phyloP scores from a whole-genome alignment of 2,113 vertebrate genomes.

The Gopherus evgoodei region DNA sequence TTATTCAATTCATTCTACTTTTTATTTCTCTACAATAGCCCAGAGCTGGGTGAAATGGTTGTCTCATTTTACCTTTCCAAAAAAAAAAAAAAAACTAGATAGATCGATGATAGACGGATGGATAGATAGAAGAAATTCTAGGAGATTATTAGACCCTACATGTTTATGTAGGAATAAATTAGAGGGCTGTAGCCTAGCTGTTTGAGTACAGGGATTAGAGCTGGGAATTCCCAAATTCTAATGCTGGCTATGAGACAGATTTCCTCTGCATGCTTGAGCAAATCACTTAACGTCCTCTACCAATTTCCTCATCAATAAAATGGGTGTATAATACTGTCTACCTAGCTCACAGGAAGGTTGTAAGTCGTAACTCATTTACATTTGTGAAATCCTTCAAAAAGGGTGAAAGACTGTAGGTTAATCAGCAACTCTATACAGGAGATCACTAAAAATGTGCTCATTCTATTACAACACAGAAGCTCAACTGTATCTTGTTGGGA shows the following conservation, averaged over 20 bases:
- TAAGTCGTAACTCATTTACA: neutral
- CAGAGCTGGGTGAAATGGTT: neutral
- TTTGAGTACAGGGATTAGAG: neutral
- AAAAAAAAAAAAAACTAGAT: too few species aligned
- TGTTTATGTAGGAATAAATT: neutral
- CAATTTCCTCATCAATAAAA: neutral
- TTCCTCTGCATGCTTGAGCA: neutral
- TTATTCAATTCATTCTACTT: too few species aligned
- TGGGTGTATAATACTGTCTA: neutral
- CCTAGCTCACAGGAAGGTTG: neutral
- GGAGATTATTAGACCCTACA: neutral
- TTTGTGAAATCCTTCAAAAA: neutral
- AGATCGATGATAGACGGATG: too few species aligned
- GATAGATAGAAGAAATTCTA: neutral
- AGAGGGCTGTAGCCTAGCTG: neutral
- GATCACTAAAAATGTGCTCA: neutral
- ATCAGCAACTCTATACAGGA: accelerated
- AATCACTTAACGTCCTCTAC: neutral
- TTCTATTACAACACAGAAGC: neutral
- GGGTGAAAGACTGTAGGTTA: neutral
- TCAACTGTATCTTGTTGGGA: neutral
- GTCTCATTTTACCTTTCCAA: neutral
- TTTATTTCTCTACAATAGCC: too few species aligned
- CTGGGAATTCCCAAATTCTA: neutral
- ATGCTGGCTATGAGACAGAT: neutral